Evolutionary conservation across 2,113 vertebrate genomes (phyloP).

Genomic region (Coracopsis vasa): DNA sequence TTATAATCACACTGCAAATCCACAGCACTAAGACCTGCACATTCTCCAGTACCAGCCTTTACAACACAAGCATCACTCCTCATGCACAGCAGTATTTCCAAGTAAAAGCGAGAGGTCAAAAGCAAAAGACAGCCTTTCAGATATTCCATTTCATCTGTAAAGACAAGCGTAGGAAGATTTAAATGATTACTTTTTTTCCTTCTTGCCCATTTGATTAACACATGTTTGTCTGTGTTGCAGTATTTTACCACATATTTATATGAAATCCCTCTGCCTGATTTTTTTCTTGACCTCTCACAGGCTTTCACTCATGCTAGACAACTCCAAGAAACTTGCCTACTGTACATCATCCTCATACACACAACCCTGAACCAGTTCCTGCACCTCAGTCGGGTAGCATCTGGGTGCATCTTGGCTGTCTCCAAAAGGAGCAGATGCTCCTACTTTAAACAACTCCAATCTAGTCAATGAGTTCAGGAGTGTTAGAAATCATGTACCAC

Average conservation of each 20-base stretch:
- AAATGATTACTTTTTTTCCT: slow-evolving; percentile 24
- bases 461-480: not conserved
- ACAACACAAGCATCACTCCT: not conserved
- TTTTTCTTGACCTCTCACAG: not conserved
- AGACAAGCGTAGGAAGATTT: not conserved
- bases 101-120: slow-evolving; percentile 30
- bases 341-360: not conserved
- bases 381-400: not conserved
- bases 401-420: not conserved
- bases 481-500: not conserved
- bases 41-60: not conserved
- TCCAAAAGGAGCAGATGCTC: not conserved
- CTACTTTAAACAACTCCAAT: not conserved
- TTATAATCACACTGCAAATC: not conserved
- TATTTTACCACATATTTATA: slow-evolving; percentile 5
- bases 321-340: not conserved
- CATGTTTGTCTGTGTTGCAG: slow-evolving; percentile 32
- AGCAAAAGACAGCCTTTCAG: slow-evolving; percentile 34
- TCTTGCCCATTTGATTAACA: slow-evolving; percentile 29
- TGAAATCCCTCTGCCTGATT: not conserved
- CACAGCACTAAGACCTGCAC: not conserved
- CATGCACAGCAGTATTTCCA: not conserved
- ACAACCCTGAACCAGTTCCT: not conserved
- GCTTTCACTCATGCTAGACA: not conserved
- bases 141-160: slow-evolving; percentile 26